Conservation (phyloP, 2,113 vertebrate species). For the Mormoops blainvillei region DNA sequence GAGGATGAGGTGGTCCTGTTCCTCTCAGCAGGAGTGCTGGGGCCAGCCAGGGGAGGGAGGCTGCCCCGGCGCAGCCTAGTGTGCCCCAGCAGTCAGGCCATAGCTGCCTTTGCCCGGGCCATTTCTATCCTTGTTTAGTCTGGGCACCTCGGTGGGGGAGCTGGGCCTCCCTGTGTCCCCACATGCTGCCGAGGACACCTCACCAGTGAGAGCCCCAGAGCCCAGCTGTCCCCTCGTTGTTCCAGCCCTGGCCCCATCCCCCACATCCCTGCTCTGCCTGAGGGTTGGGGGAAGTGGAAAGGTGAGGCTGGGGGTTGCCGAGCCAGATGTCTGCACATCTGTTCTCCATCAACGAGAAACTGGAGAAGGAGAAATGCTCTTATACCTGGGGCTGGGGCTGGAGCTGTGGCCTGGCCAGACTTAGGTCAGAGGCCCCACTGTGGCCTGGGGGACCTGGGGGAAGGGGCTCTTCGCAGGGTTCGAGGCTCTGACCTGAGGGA, state of each 20-base stretch:
- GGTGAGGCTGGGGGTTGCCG: conserved; percentile 16
- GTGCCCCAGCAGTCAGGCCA: background rate
- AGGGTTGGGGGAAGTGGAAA: conserved; percentile 24
- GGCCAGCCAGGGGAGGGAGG: background rate
- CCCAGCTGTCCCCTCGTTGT: background rate
- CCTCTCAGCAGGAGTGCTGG: background rate
- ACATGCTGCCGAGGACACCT: background rate
- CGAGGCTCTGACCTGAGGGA: background rate
- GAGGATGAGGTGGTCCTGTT: background rate
- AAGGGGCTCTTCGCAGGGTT: background rate
- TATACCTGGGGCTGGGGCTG: background rate
- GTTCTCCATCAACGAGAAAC: conserved; percentile 63
- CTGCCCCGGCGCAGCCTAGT: background rate
- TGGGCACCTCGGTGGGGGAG: background rate
- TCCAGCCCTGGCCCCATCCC: background rate
- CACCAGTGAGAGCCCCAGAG: background rate
- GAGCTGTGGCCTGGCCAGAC: background rate
- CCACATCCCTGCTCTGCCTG: background rate
- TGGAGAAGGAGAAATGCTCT: conserved; percentile 35
- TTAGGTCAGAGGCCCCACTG: conserved; percentile 17
- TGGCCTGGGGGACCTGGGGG: background rate
- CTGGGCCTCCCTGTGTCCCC: background rate
- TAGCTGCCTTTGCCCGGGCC: background rate
- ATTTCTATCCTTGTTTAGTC: background rate
- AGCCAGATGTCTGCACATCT: conserved; percentile 68